Conservation (phyloP, 2,113 vertebrate species). For the Anguilla japonica region DNA sequence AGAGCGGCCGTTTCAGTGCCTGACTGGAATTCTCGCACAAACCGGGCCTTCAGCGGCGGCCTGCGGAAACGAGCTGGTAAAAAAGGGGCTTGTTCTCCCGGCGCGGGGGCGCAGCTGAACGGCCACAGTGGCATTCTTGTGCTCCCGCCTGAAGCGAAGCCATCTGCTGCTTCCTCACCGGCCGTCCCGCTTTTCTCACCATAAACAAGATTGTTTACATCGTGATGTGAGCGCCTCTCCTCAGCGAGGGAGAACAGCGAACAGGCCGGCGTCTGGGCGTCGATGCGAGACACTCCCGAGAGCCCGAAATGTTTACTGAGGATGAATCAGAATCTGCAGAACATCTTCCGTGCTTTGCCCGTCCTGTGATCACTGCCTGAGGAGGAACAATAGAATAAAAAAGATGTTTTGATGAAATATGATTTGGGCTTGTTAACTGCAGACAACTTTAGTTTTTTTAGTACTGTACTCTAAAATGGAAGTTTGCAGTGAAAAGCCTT, state of each 20-base stretch:
- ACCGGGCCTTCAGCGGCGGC: slow-evolving; percentile 5
- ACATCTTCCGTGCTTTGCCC: neutral
- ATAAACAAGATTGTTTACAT: neutral
- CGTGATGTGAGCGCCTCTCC: neutral
- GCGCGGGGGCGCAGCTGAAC: slow-evolving; percentile 26
- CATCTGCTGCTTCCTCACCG: slow-evolving; percentile 4
- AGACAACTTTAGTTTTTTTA: too few species aligned
- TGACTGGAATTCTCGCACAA: slow-evolving; percentile 30
- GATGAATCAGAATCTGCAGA: neutral
- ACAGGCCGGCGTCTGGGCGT: neutral
- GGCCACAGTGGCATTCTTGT: slow-evolving; percentile 29
- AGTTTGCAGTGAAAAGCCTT: too few species aligned
- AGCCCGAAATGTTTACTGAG: neutral
- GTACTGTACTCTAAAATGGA: too few species aligned
- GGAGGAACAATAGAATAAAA: neutral
- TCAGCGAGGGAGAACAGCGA: neutral
- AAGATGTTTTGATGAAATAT: neutral
- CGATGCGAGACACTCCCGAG: neutral
- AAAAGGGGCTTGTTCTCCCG: slow-evolving; percentile 15
- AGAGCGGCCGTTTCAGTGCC: slow-evolving; percentile 9
- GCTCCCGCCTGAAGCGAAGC: slow-evolving; percentile 1
- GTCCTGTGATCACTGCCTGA: neutral
- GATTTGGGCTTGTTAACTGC: too few species aligned
- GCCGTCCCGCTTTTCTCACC: neutral
- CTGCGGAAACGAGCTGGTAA: slow-evolving; percentile 22